Conservation (phyloP, 2,113 vertebrate species). For the Bombycilla garrulus region DNA sequence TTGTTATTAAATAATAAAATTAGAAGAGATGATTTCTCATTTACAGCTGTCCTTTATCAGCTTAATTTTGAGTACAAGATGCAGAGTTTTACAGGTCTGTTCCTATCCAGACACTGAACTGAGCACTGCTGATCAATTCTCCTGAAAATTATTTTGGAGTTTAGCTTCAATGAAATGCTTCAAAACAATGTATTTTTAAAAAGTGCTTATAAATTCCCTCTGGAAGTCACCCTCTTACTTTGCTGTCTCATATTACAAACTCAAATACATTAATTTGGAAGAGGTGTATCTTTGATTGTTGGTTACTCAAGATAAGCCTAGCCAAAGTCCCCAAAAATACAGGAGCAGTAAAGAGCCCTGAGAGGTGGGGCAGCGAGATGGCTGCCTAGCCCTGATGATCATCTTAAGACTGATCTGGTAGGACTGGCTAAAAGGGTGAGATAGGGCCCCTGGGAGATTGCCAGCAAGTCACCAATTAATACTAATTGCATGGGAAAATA, state of each 20-base stretch:
- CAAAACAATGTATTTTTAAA: neutral
- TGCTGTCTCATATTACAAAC: neutral
- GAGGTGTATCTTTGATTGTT: neutral
- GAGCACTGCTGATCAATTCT: neutral
- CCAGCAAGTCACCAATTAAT: constrained; percentile 47
- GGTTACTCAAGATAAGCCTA: accelerated
- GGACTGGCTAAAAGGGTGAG: neutral
- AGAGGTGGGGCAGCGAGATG: neutral
- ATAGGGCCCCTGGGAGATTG: neutral
- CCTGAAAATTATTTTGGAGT: neutral
- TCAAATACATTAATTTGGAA: neutral
- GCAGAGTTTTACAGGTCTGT: neutral
- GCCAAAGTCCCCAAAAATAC: neutral
- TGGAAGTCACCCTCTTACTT: neutral
- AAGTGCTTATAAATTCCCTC: neutral
- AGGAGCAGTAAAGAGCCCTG: neutral
- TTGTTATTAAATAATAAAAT: neutral
- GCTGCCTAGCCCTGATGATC: neutral
- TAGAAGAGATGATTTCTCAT: neutral
- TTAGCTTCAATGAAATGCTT: neutral
- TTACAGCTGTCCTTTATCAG: neutral
- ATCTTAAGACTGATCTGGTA: neutral
- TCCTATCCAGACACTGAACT: neutral
- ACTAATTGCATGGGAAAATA: constrained; percentile 41
- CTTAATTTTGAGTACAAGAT: neutral